These are phyloP conservation scores for Cairina moschata DNA, from an alignment of 2,113 vertebrate genomes.

Conservation along the genomic window DNA sequence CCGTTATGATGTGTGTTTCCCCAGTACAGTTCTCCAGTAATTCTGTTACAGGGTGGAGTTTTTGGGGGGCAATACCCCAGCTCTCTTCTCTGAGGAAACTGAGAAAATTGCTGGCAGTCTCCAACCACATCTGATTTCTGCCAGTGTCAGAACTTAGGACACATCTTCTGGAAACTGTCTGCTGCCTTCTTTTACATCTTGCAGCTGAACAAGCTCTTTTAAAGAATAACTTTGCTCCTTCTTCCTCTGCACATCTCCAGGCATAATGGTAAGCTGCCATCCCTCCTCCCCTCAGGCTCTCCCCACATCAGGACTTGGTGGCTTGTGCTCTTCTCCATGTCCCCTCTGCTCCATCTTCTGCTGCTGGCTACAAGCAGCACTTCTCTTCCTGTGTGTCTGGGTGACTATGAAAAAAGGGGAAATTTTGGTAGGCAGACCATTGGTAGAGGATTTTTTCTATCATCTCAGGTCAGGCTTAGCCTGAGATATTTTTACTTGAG, in stretches of 20 bases:
- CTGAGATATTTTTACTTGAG: neutral
- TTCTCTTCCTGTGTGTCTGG: neutral
- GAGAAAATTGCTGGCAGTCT: neutral
- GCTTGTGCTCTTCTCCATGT: neutral
- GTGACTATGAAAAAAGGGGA: neutral
- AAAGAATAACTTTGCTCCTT: neutral
- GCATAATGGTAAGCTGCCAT: rapidly evolving
- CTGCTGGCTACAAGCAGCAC: neutral
- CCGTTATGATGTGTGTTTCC: neutral
- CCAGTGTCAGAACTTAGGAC: neutral
- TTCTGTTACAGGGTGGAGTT: neutral
- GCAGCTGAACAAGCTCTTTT: neutral
- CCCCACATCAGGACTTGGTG: neutral
- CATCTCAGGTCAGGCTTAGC: neutral
- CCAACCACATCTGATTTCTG: neutral
- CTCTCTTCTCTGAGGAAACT: neutral
- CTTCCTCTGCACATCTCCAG: neutral
- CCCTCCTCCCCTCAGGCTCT: neutral
- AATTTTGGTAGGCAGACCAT: neutral
- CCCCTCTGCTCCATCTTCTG: neutral
- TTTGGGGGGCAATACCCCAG: rapidly evolving
- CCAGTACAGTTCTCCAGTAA: neutral
- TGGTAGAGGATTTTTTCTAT: neutral
- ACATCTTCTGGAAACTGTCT: neutral
- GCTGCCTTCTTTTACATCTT: neutral